Base-by-base conservation (phyloP, 1,140 invertebrate genomes). In the Akabosia matsudoensis region DNA sequence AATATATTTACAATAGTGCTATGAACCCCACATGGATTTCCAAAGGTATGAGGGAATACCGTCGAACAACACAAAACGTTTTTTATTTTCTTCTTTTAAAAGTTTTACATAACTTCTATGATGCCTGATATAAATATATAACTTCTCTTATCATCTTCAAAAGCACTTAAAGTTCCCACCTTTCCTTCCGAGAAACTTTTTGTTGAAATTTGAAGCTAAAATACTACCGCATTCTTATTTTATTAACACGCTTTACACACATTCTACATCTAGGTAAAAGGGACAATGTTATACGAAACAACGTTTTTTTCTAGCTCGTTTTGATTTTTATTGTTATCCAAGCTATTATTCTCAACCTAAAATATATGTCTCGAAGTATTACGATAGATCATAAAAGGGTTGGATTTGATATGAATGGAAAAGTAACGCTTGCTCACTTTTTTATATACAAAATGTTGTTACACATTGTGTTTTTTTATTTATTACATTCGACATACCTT, bases 121-220 rank as follows among this genome's bases (percentile, higher is more conserved):
- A 13, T 61, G 4, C 24, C 7, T 61, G n/a, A 13, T 61, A 24
- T n/a, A 45, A 10, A 18, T 18, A 45, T 45, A 45, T 45, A 45
- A 56, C n/a, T 67, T 30, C 14, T 67, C 28, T 67, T 67, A 30
- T 67, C 31, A 67, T 30, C 61, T 30, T 30, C 22, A 67, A 67
- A 67, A 18, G 31, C 14, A 56, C 54, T 56, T 31, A 13, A 30
- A 30, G 28, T 67, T 67, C 61, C 61, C 61, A 67, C 61, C 61
- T 67, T 67, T 67, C 61, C 30, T 67, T 67, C 61, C 61, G 61
- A 67, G 61, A 67, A 67, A 30, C 4, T n/a, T 24, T 67, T 31
- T 67, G 28, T 24, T 67, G 3, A 67, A 67, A 16, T 7, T 24
- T 22, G 4, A 4, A 24, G 24, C n/a, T 67, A 67, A 67, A 31